Conservation (phyloP, 1,140 invertebrate genomes). For the Bombus waltoni region DNA sequence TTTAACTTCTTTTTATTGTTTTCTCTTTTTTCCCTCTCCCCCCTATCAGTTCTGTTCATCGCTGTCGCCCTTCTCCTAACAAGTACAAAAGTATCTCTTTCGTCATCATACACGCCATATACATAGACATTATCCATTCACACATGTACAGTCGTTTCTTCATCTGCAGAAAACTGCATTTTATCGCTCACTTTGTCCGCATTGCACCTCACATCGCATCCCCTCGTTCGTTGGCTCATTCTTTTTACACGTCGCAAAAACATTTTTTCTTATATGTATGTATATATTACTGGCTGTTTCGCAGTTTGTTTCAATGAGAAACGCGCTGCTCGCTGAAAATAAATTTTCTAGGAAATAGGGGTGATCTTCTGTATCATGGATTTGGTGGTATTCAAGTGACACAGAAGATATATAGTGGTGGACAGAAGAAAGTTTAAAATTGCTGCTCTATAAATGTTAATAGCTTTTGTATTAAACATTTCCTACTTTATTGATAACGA, state of each 20-base stretch:
- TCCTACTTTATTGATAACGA: rapidly evolving
- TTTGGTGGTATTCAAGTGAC: background rate
- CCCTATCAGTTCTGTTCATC: constrained; percentile 14
- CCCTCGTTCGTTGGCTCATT: constrained; percentile 54
- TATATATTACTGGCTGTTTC: constrained; percentile 11
- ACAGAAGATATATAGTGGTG: no score
- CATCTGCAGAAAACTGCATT: constrained; percentile 21
- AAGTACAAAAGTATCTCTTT: constrained; percentile 53
- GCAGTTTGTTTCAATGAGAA: background rate
- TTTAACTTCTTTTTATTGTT: background rate
- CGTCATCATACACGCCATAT: constrained; percentile 23
- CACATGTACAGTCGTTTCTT: constrained; percentile 2
- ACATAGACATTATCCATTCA: background rate
- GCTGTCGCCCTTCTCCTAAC: constrained; percentile 24
- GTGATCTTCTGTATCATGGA: background rate
- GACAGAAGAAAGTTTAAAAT: no score
- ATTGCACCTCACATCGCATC: constrained; percentile 52
- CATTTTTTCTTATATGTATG: constrained; percentile 22
- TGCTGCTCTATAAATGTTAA: no score
- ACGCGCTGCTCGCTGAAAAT: background rate
- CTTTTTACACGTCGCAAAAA: constrained; percentile 40
- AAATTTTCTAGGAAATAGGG: background rate
- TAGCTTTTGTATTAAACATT: no score
- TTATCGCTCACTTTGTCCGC: constrained; percentile 32
- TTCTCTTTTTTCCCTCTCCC: background rate